These are phyloP conservation scores for Hystrix cristata DNA, from an alignment of 2,113 vertebrate genomes.

Conservation along the genomic window DNA sequence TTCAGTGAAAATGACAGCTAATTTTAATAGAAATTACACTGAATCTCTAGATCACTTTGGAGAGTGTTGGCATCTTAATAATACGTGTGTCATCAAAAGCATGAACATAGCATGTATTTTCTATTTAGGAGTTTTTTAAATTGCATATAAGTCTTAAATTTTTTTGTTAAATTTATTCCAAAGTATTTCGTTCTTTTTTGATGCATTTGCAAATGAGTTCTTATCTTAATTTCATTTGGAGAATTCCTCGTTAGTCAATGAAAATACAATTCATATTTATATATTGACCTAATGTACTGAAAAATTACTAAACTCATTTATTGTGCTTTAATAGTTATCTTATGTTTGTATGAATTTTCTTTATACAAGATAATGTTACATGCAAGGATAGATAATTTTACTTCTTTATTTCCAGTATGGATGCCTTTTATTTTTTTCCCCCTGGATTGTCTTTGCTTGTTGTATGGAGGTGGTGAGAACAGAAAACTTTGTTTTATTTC, in stretches of 20 bases:
- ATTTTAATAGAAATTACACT: not conserved
- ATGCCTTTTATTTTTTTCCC: not conserved
- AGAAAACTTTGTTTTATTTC: not conserved
- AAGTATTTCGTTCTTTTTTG: not conserved
- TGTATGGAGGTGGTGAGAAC: not conserved
- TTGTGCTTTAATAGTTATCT: not conserved
- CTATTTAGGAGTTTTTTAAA: not conserved
- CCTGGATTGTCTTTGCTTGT: not conserved
- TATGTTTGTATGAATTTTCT: not conserved
- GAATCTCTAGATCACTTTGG: not conserved
- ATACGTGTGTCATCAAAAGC: not conserved
- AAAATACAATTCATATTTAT: conserved; percentile 1
- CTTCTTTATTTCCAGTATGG: not conserved
- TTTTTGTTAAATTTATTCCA: conserved; percentile 23
- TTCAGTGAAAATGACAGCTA: not conserved
- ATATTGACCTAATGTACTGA: not conserved
- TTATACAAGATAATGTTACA: not conserved
- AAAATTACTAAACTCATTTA: not conserved
- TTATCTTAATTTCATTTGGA: not conserved
- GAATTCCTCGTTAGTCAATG: not conserved
- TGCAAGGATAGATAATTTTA: not conserved
- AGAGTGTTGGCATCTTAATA: not conserved
- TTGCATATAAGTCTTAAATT: not conserved
- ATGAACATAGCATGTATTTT: not conserved
- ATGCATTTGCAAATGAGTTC: not conserved